Evolutionary conservation across 2,113 vertebrate genomes (phyloP).

Genomic region (Laticauda colubrina): DNA sequence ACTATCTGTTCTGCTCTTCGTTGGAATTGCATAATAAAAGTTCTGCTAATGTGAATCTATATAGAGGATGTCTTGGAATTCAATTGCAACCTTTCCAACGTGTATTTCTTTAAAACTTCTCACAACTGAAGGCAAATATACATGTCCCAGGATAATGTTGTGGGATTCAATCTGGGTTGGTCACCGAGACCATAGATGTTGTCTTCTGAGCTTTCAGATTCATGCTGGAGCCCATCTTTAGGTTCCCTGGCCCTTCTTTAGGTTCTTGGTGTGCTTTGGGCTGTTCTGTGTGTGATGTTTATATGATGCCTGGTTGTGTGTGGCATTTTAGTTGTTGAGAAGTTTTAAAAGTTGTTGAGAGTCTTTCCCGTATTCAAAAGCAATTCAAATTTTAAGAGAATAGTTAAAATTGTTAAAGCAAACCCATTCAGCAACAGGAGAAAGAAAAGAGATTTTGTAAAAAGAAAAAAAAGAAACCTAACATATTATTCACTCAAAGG

Average conservation of each 20-base stretch:
- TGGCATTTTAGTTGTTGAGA: not conserved
- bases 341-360: not conserved
- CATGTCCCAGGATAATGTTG: too few relatives aligned
- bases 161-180: too few relatives aligned
- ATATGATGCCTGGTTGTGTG: too few relatives aligned
- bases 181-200: too few relatives aligned
- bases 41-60: not conserved
- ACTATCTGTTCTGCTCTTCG: not conserved
- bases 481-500: not conserved
- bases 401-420: not conserved
- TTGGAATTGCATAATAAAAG: not conserved
- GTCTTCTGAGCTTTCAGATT: too few relatives aligned
- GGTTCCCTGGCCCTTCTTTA: too few relatives aligned
- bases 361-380: not conserved
- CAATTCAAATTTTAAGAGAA: not conserved
- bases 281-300: too few relatives aligned
- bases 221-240: too few relatives aligned
- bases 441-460: not conserved
- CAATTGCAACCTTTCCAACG: not conserved
- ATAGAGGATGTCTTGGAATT: not conserved
- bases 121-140: too few relatives aligned
- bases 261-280: too few relatives aligned
- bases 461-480: not conserved
- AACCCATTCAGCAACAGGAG: not conserved
- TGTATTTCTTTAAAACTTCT: not conserved